These are phyloP conservation scores for Hoplostethus atlanticus DNA, from an alignment of 2,797 vertebrate species.

Conservation along the genomic window DNA sequence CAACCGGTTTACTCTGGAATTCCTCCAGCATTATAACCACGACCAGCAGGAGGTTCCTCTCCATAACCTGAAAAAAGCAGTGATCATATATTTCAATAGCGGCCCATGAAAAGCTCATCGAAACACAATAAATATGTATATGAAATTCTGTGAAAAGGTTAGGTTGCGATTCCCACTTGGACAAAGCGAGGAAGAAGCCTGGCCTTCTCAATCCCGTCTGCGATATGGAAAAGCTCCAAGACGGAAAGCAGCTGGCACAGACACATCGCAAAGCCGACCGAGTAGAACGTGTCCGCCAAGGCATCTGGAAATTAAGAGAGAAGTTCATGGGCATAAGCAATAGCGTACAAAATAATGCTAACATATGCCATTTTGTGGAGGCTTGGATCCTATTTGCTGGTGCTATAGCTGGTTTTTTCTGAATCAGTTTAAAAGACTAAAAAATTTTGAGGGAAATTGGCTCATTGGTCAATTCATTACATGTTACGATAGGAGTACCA, in stretches of 20 bases:
- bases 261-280: slow-evolving; percentile 92
- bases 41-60: slow-evolving; percentile 91
- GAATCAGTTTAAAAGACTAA: no score
- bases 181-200: slow-evolving; percentile 88
- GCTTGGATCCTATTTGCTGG: no score
- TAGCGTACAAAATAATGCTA: no score
- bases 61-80: slow-evolving; percentile 84
- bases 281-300: slow-evolving; percentile 92
- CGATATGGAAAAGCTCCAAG: slow-evolving; percentile 92
- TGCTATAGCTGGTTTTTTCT: no score
- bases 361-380: no score
- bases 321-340: no score
- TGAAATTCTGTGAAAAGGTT: not conserved
- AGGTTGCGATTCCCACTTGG: slow-evolving; percentile 81
- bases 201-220: slow-evolving; percentile 87
- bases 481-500: no score
- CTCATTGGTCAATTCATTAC: no score
- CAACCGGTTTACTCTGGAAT: slow-evolving; percentile 90
- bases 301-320: slow-evolving; percentile 82
- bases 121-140: not conserved
- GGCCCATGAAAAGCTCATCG: not conserved
- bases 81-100: not conserved
- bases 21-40: slow-evolving; percentile 92
- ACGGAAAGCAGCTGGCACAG: slow-evolving; percentile 91
- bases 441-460: no score